Percentiles rank a stretch among this genome's conserved stretches.
Evolutionary conservation across 2,113 vertebrate genomes (phyloP).

Genomic region (Ondatra zibethicus): DNA sequence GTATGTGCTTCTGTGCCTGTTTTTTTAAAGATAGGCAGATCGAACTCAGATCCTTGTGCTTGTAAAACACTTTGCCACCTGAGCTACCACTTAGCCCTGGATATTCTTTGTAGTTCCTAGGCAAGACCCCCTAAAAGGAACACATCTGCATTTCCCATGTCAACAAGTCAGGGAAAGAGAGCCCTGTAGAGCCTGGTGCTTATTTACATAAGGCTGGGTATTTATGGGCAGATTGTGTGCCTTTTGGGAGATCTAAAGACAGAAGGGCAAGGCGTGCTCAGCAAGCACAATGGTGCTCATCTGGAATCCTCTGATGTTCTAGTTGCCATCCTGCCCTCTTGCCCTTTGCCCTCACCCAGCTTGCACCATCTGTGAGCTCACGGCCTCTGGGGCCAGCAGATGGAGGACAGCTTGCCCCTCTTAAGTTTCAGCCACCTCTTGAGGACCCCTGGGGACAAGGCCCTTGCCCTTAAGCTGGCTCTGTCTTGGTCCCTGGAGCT

Average conservation of each 20-base stretch:
- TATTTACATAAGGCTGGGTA: conserved; percentile 52
- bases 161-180: background rate
- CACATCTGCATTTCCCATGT: conserved; percentile 25
- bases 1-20: background rate
- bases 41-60: no score
- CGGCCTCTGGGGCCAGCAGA: conserved; percentile 58
- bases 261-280: background rate
- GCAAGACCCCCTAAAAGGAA: background rate
- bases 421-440: conserved; percentile 59
- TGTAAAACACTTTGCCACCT: background rate
- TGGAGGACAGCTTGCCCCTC: conserved; percentile 52
- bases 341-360: conserved; percentile 17
- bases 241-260: conserved; percentile 64
- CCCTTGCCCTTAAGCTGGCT: background rate
- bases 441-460: background rate
- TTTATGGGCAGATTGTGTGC: conserved; percentile 23
- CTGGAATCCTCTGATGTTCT: conserved; percentile 44
- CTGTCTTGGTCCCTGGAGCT: background rate
- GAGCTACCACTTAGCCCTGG: background rate
- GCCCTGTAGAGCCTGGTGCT: background rate
- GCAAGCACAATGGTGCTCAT: background rate
- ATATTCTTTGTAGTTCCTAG: background rate
- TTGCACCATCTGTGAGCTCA: conserved; percentile 17
- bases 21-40: background rate
- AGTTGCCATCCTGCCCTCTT: background rate